A percentile compares a stretch with the other conserved stretches of the same genome.
Evolutionary conservation across 2,113 vertebrate genomes (phyloP).

Genomic region (Ceuthmochares aereus): DNA sequence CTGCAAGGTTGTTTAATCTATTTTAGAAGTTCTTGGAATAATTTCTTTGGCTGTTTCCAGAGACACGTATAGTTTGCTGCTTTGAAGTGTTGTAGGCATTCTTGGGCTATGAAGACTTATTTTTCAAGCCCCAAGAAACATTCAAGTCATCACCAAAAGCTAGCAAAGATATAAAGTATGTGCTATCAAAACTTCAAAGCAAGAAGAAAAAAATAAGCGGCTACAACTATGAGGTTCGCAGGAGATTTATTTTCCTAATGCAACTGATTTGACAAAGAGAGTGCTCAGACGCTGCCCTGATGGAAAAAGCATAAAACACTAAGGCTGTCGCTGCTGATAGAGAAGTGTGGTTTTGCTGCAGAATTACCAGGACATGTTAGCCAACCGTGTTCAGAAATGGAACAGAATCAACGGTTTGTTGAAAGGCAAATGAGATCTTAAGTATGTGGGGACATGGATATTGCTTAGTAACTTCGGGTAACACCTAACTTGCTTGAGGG

Average conservation of each 20-base stretch:
- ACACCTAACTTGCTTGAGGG: neutral
- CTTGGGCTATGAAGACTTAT: neutral
- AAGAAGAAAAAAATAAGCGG: neutral
- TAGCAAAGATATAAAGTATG: neutral
- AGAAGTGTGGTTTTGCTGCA: neutral
- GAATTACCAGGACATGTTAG: neutral
- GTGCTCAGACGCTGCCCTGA: neutral
- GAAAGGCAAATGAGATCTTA: neutral
- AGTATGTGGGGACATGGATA: neutral
- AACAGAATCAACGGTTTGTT: neutral
- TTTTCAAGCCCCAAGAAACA: neutral
- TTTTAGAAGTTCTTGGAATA: neutral
- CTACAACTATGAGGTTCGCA: neutral
- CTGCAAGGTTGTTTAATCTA: neutral
- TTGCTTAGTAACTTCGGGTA: neutral
- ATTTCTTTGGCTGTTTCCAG: neutral
- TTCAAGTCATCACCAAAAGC: neutral
- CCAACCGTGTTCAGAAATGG: neutral
- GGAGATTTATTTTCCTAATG: constrained; percentile 26
- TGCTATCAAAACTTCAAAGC: constrained; percentile 28
- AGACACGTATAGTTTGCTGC: neutral
- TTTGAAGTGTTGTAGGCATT: neutral
- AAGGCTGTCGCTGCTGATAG: neutral
- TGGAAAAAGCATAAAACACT: neutral
- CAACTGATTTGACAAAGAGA: neutral